Conservation (phyloP, 2,888 invertebrate species). For the Coelopa pilipes region DNA sequence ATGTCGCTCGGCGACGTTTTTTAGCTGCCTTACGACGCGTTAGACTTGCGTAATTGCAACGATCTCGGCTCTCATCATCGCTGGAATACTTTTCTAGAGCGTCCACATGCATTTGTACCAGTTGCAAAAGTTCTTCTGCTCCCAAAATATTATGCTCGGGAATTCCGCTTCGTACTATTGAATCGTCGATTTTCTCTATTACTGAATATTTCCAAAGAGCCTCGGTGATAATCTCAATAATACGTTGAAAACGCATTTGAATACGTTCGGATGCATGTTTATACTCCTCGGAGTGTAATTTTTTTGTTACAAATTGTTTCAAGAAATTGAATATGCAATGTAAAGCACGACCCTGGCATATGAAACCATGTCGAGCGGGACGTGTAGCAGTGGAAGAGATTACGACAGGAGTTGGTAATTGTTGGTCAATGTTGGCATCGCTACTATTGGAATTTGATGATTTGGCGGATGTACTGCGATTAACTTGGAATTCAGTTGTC, state of each 20-base stretch:
- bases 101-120: conserved; percentile 58
- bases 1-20: conserved; percentile 58
- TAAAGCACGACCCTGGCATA: conserved; percentile 55
- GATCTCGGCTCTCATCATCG: conserved; percentile 61
- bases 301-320: conserved; percentile 59
- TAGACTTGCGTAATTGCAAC: conserved; percentile 56
- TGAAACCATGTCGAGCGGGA: conserved; percentile 53
- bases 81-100: conserved; percentile 54
- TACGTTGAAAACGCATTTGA: conserved; percentile 55
- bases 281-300: conserved; percentile 61
- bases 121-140: conserved; percentile 57
- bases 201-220: conserved; percentile 62
- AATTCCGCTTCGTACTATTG: conserved; percentile 42
- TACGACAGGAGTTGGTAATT: conserved; percentile 31
- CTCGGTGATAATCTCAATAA: conserved; percentile 60
- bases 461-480: conserved; percentile 35
- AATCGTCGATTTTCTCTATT: conserved; percentile 58
- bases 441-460: conserved; percentile 38
- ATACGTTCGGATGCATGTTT: conserved; percentile 54
- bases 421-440: conserved; percentile 42
- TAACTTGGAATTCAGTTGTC: not conserved
- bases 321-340: conserved; percentile 57
- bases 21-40: conserved; percentile 57
- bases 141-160: conserved; percentile 53
- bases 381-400: conserved; percentile 20